Evolutionary conservation across 2,888 invertebrate genomes (phyloP).

Genomic region (Stenchaetothrips biformis): DNA sequence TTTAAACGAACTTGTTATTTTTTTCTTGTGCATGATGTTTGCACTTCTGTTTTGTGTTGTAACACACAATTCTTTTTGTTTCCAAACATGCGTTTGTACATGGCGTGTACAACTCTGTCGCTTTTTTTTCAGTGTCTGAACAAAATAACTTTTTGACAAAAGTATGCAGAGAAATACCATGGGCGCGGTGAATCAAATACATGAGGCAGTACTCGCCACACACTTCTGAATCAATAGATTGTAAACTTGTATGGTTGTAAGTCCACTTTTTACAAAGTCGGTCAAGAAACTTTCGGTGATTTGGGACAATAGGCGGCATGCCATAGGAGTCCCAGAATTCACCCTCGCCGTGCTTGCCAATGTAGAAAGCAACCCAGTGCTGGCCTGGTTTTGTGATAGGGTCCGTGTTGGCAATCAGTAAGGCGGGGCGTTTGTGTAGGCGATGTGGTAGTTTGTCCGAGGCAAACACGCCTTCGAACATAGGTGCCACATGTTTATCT

Average conservation of each 20-base stretch:
- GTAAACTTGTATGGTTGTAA: background rate
- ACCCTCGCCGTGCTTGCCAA: background rate
- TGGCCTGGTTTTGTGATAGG: background rate
- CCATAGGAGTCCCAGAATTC: constrained; percentile 13
- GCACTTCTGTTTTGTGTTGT: too few species aligned
- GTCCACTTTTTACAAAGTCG: background rate
- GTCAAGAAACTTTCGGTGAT: background rate
- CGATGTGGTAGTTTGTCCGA: background rate
- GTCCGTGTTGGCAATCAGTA: too few species aligned
- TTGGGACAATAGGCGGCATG: background rate
- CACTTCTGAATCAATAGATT: background rate
- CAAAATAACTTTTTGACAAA: background rate
- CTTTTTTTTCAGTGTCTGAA: background rate
- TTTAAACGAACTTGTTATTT: background rate
- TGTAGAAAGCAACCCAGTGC: background rate
- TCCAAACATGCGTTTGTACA: background rate
- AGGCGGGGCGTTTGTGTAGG: too few species aligned
- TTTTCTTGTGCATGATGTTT: background rate
- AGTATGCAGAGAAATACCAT: background rate
- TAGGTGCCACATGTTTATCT: background rate
- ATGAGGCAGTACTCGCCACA: background rate
- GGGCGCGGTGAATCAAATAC: background rate
- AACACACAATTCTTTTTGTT: background rate
- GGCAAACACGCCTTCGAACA: background rate
- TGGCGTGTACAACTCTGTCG: background rate